Evolutionary conservation across 1,140 invertebrate genomes (phyloP).

Genomic region (Penaeus chinensis): DNA sequence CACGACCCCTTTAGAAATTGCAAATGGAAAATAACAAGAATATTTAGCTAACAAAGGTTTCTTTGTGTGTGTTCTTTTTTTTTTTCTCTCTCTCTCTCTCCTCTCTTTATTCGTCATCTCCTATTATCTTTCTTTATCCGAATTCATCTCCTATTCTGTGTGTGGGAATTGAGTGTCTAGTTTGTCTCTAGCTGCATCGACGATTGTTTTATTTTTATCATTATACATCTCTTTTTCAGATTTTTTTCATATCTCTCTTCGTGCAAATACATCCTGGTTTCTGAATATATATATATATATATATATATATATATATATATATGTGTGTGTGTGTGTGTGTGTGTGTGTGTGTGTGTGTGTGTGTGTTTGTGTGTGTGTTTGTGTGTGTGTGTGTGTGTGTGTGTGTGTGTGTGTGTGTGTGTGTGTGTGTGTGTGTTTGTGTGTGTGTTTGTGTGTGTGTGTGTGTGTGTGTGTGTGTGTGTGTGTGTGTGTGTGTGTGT

Average conservation of each 20-base stretch:
- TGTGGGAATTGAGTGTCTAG: too few species aligned
- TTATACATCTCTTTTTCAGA: neutral
- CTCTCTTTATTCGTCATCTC: too few species aligned
- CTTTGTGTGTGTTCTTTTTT: too few species aligned
- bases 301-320: constrained; percentile 17
- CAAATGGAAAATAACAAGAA: too few species aligned
- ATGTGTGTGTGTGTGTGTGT: constrained; percentile 19
- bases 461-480: constrained; percentile 7
- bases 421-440: constrained; percentile 1
- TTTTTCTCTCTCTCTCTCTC: too few species aligned
- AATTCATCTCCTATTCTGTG: too few species aligned
- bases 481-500: neutral
- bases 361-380: neutral
- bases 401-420: neutral
- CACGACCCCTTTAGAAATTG: too few species aligned
- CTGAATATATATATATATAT: constrained; percentile 1
- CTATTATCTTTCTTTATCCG: too few species aligned
- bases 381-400: constrained; percentile 20
- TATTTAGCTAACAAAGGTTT: too few species aligned
- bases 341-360: neutral
- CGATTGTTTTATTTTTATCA: neutral
- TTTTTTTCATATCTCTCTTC: neutral
- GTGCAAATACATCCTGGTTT: neutral
- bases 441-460: constrained; percentile 13
- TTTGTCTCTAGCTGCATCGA: too few species aligned